Percentiles rank a stretch among this genome's conserved stretches.
Conservation (phyloP, 2,888 invertebrate species). For the Drosophila subquinaria region DNA sequence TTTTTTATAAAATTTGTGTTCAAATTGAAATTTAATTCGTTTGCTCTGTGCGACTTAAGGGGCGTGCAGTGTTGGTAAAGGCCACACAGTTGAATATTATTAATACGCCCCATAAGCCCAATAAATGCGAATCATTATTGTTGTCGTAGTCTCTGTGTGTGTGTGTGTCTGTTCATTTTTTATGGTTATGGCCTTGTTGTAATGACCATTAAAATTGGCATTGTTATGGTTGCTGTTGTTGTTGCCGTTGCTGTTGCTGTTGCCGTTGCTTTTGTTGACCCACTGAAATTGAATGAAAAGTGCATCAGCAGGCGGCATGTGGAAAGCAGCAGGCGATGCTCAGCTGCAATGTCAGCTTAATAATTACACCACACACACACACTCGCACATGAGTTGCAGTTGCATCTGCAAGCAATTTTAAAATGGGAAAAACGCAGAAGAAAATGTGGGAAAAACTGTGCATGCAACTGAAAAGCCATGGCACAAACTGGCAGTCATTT, state of each 20-base stretch:
- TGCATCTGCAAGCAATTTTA: slow-evolving; percentile 67
- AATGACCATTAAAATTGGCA: slow-evolving; percentile 79
- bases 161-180: slow-evolving; percentile 60
- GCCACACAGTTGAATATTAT: slow-evolving; percentile 64
- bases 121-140: slow-evolving; percentile 67
- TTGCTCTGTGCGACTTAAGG: slow-evolving; percentile 55
- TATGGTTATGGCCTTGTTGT: slow-evolving; percentile 73
- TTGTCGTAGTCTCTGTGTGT: slow-evolving; percentile 32
- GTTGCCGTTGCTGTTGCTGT: background rate
- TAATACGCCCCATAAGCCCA: slow-evolving; percentile 78
- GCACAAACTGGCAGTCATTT: slow-evolving; percentile 70
- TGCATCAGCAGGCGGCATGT: slow-evolving; percentile 47
- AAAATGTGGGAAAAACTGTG: slow-evolving; percentile 36
- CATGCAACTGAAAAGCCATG: slow-evolving; percentile 40
- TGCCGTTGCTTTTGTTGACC: slow-evolving; percentile 33
- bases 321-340: slow-evolving; percentile 6
- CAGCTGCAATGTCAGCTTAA: slow-evolving; percentile 76
- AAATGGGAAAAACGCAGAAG: slow-evolving; percentile 45
- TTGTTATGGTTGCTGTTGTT: slow-evolving; percentile 61
- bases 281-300: slow-evolving; percentile 52
- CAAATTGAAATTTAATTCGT: slow-evolving; percentile 75
- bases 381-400: slow-evolving; percentile 29
- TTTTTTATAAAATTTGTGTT: slow-evolving; percentile 6
- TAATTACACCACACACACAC: slow-evolving; percentile 60
- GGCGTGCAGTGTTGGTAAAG: slow-evolving; percentile 29